A percentile compares a stretch with the other conserved stretches of the same genome.
Evolutionary conservation across 2,797 vertebrate species (phyloP).

Genomic region (Hyperoplus immaculatus): DNA sequence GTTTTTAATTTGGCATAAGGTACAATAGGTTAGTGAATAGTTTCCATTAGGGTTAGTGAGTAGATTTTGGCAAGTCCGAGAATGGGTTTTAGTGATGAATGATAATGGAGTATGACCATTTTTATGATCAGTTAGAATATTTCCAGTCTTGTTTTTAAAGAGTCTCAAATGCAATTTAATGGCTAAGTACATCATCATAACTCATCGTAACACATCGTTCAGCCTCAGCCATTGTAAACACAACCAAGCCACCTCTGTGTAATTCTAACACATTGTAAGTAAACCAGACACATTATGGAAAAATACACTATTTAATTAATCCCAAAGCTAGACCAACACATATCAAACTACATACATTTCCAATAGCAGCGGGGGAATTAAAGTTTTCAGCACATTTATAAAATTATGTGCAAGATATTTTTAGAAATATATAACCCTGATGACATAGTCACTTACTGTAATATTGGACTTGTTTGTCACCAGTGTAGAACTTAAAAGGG

Average conservation of each 20-base stretch:
- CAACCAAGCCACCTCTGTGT: neutral
- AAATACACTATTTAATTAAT: neutral
- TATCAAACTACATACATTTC: neutral
- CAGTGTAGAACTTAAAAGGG: neutral
- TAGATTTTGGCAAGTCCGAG: constrained; percentile 23
- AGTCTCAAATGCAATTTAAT: neutral
- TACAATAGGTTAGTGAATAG: constrained; percentile 51
- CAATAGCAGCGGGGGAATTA: neutral
- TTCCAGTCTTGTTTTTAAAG: neutral
- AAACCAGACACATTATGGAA: neutral
- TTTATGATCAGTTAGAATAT: constrained; percentile 5
- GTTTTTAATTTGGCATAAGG: constrained; percentile 76
- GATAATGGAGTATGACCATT: neutral
- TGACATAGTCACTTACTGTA: neutral
- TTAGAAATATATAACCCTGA: neutral
- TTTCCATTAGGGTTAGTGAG: constrained; percentile 39
- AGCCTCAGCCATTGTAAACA: neutral
- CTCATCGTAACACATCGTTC: neutral
- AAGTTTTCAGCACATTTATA: no score
- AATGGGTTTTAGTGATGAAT: constrained; percentile 33
- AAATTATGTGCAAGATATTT: neutral
- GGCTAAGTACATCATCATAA: constrained; percentile 13
- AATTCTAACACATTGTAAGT: neutral
- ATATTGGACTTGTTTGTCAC: neutral
- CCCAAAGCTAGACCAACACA: neutral